Evolutionary conservation across 1,140 invertebrate species (phyloP).

Genomic region (Hycleus phaleratus): DNA sequence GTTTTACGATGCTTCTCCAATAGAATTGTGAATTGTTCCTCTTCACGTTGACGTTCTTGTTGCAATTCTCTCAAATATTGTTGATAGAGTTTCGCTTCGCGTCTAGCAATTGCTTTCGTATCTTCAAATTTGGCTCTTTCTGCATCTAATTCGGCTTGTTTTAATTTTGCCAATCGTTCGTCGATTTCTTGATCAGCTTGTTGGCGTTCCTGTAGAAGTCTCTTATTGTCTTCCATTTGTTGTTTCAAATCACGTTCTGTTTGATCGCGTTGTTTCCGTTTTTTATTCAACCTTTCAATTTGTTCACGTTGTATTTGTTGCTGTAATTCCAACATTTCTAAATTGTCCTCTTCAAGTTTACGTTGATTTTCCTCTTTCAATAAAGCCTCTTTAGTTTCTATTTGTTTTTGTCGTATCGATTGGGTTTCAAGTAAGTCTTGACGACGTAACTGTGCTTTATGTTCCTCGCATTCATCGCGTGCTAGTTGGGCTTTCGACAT

Average conservation of each 20-base stretch:
- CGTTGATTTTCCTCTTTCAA: conserved; percentile 24
- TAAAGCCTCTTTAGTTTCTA: conserved; percentile 26
- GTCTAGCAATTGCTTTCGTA: conserved; percentile 14
- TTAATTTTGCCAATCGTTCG: conserved; percentile 17
- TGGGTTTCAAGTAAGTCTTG: conserved; percentile 28
- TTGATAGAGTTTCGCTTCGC: conserved; percentile 30
- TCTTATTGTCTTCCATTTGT: conserved; percentile 29
- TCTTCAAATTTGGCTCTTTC: conserved; percentile 26
- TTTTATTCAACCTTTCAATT: conserved; percentile 25
- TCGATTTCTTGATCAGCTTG: conserved; percentile 31
- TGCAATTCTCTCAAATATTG: conserved; percentile 32
- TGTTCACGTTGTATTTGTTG: conserved; percentile 30
- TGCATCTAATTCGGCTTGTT: conserved; percentile 25
- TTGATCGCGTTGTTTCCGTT: conserved; percentile 22
- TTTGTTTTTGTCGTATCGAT: conserved; percentile 21
- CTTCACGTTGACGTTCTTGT: conserved; percentile 27
- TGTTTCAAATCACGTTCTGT: conserved; percentile 26
- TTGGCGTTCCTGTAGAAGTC: conserved; percentile 26
- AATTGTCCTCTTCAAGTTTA: conserved; percentile 25
- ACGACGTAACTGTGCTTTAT: not conserved
- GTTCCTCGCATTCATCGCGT: conserved; percentile 16
- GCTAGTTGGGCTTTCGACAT: conserved; percentile 27
- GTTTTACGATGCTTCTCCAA: conserved; percentile 24
- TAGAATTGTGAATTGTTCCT: conserved; percentile 22
- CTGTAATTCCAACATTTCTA: conserved; percentile 27